Base-by-base conservation (phyloP, 37 sponge, comb jelly and placozoan species). In the Beroe forskalii region DNA sequence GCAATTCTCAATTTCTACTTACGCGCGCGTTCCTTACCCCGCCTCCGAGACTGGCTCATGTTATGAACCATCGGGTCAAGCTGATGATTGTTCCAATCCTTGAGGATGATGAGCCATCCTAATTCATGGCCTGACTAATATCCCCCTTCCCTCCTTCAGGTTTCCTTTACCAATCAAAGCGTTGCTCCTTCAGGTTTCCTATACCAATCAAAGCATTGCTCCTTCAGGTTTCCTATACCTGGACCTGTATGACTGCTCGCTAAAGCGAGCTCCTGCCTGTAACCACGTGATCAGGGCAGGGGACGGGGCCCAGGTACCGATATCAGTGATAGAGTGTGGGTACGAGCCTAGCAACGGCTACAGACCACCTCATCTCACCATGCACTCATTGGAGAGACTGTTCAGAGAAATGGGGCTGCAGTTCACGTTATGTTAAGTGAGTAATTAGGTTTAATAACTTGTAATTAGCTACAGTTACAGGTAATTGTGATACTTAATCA, bases 181-280 rank as follows among this genome's bases (percentile, higher is more conserved):
- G 20, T 64, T 64, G n/a, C n/a, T n/a, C n/a, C n/a, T n/a, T 20
- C 75, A 72, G 75, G 75, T 30, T 33, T 72, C 32, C 75, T 72
- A 8, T 72, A 55, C 17, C 60, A 55, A 55, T 17, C 60, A 55
- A 9, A 55, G 17, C 60, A 64, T 64, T 64, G n/a, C n/a, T n/a
- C n/a, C n/a, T n/a, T 20, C 75, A 72, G 75, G 75, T 30, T 33
- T 72, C 32, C 75, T 72, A 8, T 72, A 72, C 20, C 40, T 72
- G 75, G 75, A 72, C 33, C 33, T 72, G 38, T 72, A 72, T 39
- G 35, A 23, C 9, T 32, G 38, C 6, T 36, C 28, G 32, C 23
- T 35, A 39, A 32, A 37, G 38, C 3, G 40, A 27, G 23, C 40
- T 1, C 40, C 40, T 4, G 38, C 75, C 38, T 72, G 75, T 33